A percentile compares a stretch with the other conserved stretches of the same genome.
Conservation (phyloP, 2,797 vertebrate species). For the Melanotaenia trifasciata region DNA sequence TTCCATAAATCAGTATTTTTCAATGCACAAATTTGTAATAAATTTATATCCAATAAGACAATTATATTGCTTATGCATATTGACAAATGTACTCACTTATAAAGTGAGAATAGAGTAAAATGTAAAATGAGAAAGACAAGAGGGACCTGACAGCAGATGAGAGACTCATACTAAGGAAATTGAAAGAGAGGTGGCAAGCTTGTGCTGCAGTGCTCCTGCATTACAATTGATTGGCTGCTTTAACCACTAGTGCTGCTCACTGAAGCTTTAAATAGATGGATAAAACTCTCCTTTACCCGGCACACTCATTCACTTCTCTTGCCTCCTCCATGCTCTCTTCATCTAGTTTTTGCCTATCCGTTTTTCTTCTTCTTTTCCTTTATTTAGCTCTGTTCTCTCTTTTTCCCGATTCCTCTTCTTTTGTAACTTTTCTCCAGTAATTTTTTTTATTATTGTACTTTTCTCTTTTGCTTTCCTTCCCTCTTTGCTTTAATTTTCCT, state of each 20-base stretch:
- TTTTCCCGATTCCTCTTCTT: neutral
- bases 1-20: constrained; percentile 52
- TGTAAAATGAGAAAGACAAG: constrained; percentile 49
- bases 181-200: constrained; percentile 55
- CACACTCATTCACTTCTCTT: constrained; percentile 33
- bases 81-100: constrained; percentile 23
- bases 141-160: constrained; percentile 44
- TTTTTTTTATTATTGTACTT: neutral
- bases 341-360: constrained; percentile 11
- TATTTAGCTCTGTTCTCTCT: neutral
- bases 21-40: constrained; percentile 17
- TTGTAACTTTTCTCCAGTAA: neutral
- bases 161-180: constrained; percentile 38
- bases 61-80: constrained; percentile 38
- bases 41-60: constrained; percentile 46
- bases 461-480: neutral
- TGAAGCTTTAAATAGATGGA: constrained; percentile 75
- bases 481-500: no score
- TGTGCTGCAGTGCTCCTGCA: constrained; percentile 73
- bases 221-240: constrained; percentile 76
- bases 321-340: constrained; percentile 21
- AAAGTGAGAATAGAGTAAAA: constrained; percentile 37
- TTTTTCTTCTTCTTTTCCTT: neutral
- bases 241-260: constrained; percentile 71
- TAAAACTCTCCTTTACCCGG: constrained; percentile 67